A percentile compares a stretch with the other conserved stretches of the same genome.
Evolutionary conservation across 1,140 invertebrate species (phyloP).

Genomic region (Plectrocnemia conspersa): DNA sequence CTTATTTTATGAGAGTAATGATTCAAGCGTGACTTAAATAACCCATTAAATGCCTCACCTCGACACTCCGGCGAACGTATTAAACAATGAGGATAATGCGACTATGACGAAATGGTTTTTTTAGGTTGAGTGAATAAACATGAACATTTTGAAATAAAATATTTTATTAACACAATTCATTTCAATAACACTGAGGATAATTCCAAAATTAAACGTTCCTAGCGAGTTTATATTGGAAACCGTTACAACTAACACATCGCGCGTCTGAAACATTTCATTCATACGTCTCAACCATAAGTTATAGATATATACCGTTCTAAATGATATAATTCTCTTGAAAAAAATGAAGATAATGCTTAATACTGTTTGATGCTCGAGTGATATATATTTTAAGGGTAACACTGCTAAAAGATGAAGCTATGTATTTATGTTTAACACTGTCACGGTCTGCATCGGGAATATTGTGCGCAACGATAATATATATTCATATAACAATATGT

Average conservation of each 20-base stretch:
- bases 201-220: slow-evolving; percentile 47
- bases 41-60: no score
- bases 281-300: slow-evolving; percentile 51
- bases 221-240: slow-evolving; percentile 31
- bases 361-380: slow-evolving; percentile 30
- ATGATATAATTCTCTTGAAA: slow-evolving; percentile 34
- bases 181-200: slow-evolving; percentile 53
- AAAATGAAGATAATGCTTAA: slow-evolving; percentile 33
- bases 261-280: slow-evolving; percentile 53
- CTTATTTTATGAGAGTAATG: no score
- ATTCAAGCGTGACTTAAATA: no score
- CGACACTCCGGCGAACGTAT: no score
- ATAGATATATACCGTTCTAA: slow-evolving; percentile 53
- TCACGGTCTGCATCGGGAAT: no score
- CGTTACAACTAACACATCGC: slow-evolving; percentile 33
- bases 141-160: slow-evolving; percentile 42
- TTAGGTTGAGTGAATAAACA: no score
- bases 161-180: slow-evolving; percentile 58
- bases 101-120: no score
- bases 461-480: slow-evolving; percentile 42
- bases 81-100: no score
- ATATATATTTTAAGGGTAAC: no score
- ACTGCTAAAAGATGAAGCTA: no score
- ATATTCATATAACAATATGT: slow-evolving; percentile 11
- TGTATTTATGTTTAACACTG: no score